Conservation (phyloP, 2,113 vertebrate genomes). For the Pseudorasbora parva region DNA sequence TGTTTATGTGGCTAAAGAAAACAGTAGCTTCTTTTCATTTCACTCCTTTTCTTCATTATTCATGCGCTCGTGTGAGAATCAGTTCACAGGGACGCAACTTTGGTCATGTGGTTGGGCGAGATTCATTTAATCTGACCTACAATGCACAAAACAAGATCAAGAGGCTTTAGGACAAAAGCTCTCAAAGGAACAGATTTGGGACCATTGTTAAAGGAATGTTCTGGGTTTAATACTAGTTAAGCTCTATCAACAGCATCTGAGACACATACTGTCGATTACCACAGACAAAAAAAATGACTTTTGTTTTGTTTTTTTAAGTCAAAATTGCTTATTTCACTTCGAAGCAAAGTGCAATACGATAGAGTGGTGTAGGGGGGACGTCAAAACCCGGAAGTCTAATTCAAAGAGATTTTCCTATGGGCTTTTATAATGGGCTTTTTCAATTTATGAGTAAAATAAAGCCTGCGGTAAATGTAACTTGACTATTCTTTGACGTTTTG, state of each 20-base stretch:
- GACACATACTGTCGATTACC: neutral
- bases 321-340: neutral
- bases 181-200: slow-evolving; percentile 9
- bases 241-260: slow-evolving; percentile 8
- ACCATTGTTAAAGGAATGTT: slow-evolving; percentile 18
- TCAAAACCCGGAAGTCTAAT: too few species aligned
- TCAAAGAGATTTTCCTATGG: too few species aligned
- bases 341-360: neutral
- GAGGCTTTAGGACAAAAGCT: slow-evolving; percentile 16
- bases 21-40: slow-evolving; percentile 42
- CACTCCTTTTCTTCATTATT: slow-evolving; percentile 8
- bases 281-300: neutral
- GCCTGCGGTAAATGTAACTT: too few species aligned
- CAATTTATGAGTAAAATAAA: too few species aligned
- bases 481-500: too few species aligned
- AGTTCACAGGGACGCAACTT: neutral
- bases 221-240: neutral
- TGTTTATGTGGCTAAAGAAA: slow-evolving; percentile 50
- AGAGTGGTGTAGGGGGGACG: too few species aligned
- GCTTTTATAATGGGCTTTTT: too few species aligned
- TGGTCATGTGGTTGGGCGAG: neutral
- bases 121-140: slow-evolving; percentile 10
- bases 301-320: neutral
- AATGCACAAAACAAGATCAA: slow-evolving; percentile 25
- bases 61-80: slow-evolving; percentile 14